Conservation (phyloP, 2,797 vertebrate genomes). For the Gallinago nigripennis region DNA sequence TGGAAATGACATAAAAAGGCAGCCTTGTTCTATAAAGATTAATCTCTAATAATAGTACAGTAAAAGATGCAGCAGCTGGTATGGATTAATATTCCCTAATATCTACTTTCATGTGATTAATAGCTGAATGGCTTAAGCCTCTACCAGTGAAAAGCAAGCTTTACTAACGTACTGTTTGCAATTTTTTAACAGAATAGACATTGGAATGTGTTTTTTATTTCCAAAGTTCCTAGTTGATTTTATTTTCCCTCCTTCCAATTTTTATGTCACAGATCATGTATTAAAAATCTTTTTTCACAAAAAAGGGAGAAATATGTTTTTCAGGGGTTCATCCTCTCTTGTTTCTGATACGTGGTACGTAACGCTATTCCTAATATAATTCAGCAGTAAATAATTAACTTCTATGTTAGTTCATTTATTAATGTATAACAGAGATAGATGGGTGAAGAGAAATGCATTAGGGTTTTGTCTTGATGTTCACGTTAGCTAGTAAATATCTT, state of each 20-base stretch:
- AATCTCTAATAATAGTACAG: constrained; percentile 86
- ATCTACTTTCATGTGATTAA: constrained; percentile 89
- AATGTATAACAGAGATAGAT: not conserved
- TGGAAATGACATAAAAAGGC: constrained; percentile 65
- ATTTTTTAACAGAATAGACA: not conserved
- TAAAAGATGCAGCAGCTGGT: constrained; percentile 75
- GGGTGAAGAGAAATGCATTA: not conserved
- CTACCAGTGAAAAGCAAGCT: constrained; percentile 48
- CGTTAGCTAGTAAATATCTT: not conserved
- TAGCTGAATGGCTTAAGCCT: constrained; percentile 74
- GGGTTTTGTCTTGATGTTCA: not conserved
- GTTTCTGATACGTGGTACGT: not conserved
- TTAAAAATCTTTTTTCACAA: not conserved
- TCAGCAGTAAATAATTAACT: not conserved
- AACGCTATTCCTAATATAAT: not conserved
- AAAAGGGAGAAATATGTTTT: not conserved
- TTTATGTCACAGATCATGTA: not conserved
- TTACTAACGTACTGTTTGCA: not conserved
- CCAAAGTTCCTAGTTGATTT: not conserved
- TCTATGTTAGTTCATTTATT: not conserved
- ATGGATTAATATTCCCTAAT: constrained; percentile 82
- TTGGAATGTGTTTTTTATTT: not conserved
- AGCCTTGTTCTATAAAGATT: constrained; percentile 68
- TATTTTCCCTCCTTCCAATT: not conserved
- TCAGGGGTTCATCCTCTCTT: not conserved